Base-by-base conservation (phyloP, 2,113 vertebrate genomes). In the Stercorarius parasiticus region DNA sequence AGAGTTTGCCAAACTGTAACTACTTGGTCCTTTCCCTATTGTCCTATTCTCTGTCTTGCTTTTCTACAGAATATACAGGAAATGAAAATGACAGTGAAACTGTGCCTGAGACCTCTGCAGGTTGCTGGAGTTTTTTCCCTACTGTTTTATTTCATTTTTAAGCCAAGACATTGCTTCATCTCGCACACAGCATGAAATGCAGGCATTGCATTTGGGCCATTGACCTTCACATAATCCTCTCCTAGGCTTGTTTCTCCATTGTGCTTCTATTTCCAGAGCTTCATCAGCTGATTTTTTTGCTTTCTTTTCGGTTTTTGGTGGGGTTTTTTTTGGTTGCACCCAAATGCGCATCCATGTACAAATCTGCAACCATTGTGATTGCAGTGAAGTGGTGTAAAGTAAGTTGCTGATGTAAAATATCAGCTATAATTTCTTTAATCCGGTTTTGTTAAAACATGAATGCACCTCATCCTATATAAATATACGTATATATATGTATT, bases 41-140 rank as follows among this genome's bases (percentile, higher is more conserved):
- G 98, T 98, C 98, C 98, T 94, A 3, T 94, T 96, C 92, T 98
- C 82, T 99, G 96, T 98, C 98, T 99, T 98, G 97, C 99, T 98
- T 99, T 95, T 98, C 98, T 98, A 89, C 99, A 99, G 99, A 99
- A 93, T 98, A 98, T 98, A 98, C 99, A 98, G 99, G 98, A 99
- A 98, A 98, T 98, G 99, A 99, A 97, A 99, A 98, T 99, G 99
- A 99, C 98, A 99, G 98, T 98, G 99, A 99, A 85, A 98, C 99
- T 97, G 98, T 98, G 98, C 98, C 99, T 86, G 97, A 99, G 98
- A 97, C 98, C 97, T 98, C 98, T 97, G 97, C 99, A 99, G 99
- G 99, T 99, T 98, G 98, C 99, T 98, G 97, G 98, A 98, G 70
- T 98, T 97, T 98, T 96, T 98, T 97, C 98, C 98, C 97, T 98